Conservation (phyloP, 2,888 invertebrate species). For the Shargacucullia verbasci region DNA sequence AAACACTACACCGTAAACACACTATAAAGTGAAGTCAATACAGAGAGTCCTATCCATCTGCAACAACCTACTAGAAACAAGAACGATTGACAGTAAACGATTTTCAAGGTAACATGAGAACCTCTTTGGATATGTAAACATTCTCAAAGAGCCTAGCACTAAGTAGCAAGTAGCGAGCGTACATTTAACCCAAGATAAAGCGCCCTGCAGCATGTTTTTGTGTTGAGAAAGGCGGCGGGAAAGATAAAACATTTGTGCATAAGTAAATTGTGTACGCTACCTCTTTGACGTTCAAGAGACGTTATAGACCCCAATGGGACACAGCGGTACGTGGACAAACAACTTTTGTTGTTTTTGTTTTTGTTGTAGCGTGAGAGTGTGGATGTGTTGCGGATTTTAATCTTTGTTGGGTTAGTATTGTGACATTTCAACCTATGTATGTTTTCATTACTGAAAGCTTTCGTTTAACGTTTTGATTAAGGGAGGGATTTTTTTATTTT, state of each 20-base stretch:
- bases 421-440: constrained; percentile 5
- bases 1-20: too few relatives aligned
- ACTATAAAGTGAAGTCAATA: too few relatives aligned
- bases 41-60: too few relatives aligned
- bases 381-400: constrained; percentile 5
- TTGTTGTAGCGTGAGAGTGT: neutral
- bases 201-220: constrained; percentile 31
- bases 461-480: neutral
- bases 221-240: constrained; percentile 21
- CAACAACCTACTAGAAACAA: neutral
- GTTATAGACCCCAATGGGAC: constrained; percentile 24
- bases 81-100: constrained; percentile 4
- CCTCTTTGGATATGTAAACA: constrained; percentile 4
- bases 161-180: constrained; percentile 6
- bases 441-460: constrained; percentile 5
- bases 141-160: neutral
- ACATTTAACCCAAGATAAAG: constrained; percentile 27
- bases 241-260: constrained; percentile 46
- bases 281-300: constrained; percentile 47
- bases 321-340: constrained; percentile 20
- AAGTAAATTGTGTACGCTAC: constrained; percentile 50
- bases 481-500: too few relatives aligned
- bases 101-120: constrained; percentile 11
- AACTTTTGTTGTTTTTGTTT: constrained; percentile 26
- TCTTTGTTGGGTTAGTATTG: constrained; percentile 3